Evolutionary conservation across 1,140 invertebrate species (phyloP), one percentile per base, ranked within the genome.

Genomic region (Nixonia krombeini): DNA sequence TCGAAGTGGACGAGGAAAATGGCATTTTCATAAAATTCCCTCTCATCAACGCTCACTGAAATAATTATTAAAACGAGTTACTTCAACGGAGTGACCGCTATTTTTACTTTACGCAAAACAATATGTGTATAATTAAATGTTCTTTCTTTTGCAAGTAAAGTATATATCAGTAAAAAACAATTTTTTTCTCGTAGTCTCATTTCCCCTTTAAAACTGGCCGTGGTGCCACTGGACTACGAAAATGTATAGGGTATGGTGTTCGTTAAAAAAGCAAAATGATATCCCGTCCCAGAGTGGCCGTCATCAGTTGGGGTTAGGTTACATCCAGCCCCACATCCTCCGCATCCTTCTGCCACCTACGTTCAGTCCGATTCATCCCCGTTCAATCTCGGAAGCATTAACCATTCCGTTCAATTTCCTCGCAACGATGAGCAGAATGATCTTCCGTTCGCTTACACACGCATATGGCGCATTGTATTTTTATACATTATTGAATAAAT

Each of bases 351-450:
- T 68, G 21, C 46, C 56, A 50, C 29, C 46, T 59, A 55, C 29
- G 52, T 46, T 51, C 59, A 59, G 56, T 64, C 67, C 56, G 59
- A 64, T 70, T 70, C 61, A 64, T 70, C 56, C 63, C 63, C 61
- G 57, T 64, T 61, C 56, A 64, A 45, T 45, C 67, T 70, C 59
- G 67, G 61, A 70, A 64, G 50, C 67, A 70, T 61, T 31, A 59
- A 52, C 61, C 31, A 70, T 64, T 70, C 47, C 67, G 64, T 70
- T 70, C 67, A 65, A 70, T 70, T 70, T 70, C 56, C 56, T 52
- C 61, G 45, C 51, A 59, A 61, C 51, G 37, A 42, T 40, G 21
- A 21, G 37, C 37, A 26, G 58, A 35, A 52, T 52, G 63, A 70
- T 70, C 41, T n/a, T n/a, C n/a, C n/a, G n/a, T n/a, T n/a, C n/a